Percentiles rank a stretch among this genome's conserved stretches.
These are phyloP conservation scores for Saguinus imperator DNA, from an alignment of 2,113 vertebrate genomes.

Conservation along the genomic window DNA sequence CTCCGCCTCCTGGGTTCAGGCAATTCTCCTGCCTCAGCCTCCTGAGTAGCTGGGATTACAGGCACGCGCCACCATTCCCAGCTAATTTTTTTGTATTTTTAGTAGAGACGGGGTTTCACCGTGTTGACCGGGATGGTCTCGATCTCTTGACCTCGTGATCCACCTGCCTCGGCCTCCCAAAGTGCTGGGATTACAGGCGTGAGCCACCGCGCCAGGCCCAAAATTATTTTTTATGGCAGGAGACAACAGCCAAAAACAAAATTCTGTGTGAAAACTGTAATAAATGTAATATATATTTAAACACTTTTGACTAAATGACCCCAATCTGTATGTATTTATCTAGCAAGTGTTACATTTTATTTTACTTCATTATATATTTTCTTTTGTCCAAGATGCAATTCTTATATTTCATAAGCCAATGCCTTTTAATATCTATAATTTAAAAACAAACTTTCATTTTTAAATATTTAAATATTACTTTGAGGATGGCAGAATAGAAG, in stretches of 20 bases:
- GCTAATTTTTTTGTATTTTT: no score
- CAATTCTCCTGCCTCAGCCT: no score
- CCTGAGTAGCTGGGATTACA: no score
- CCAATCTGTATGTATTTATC: neutral
- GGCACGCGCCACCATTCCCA: no score
- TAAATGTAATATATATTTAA: neutral
- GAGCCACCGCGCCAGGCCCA: no score
- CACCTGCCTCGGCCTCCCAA: no score
- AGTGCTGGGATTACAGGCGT: no score
- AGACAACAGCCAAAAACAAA: neutral
- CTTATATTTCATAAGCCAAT: neutral
- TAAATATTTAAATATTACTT: neutral
- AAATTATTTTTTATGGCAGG: neutral
- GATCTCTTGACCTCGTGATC: no score
- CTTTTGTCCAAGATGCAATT: neutral
- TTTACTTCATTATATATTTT: neutral
- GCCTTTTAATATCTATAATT: neutral
- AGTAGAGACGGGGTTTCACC: no score
- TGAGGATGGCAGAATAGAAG: neutral
- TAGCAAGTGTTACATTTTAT: neutral
- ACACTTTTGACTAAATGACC: neutral
- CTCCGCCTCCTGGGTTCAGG: no score
- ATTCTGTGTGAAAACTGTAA: neutral
- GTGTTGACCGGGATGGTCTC: no score
- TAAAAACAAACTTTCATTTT: neutral